Base-by-base conservation (phyloP, 2,113 vertebrate species). In the Phaethon lepturus region DNA sequence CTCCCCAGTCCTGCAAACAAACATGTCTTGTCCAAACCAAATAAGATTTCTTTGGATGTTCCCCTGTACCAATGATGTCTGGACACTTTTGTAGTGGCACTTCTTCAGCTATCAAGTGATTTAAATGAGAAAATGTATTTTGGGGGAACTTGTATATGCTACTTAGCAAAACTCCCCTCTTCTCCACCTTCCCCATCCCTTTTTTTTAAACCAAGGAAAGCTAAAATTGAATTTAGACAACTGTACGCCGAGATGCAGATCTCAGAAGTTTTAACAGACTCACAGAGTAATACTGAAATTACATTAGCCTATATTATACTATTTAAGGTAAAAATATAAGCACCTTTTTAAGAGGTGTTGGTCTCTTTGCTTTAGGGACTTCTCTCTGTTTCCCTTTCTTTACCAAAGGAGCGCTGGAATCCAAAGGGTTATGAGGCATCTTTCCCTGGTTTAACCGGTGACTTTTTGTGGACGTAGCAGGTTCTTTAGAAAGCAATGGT, bases 301-400 rank as follows among this genome's bases (percentile, higher is more conserved):
- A 71, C 6, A 40, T 19, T 68, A 80, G 17, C 42, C 23, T 62
- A 26, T 3, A 64, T 9, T 69, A 40, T 72, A 78, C 31, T 68
- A 52, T 18, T 55, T 55, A 69, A 56, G 12, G 35, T 74, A 86
- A 84, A 75, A 69, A 63, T 13, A 33, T 1, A 3, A 59, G 50
- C 38, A 99, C 99, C 98, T 99, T 99, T 97, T 99, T 99, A 33
- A 99, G 98, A 14, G 99, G 98, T 8, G 99, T 99, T 28, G 99
- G 99, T 96, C 99, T 99, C 98, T 99, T 99, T 78, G 98, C 98
- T 97, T 99, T 99, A 78, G 99, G 99, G 17, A 99, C 98, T 96
- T 99, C 99, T 95, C 99, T 98, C 94, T 99, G 99, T 86, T 99
- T 99, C 69, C 99, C 99, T 87, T 99, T 99, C 97, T 99, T 99